Base-by-base conservation (phyloP, 1,140 invertebrate genomes). In the Cherax quadricarinatus region DNA sequence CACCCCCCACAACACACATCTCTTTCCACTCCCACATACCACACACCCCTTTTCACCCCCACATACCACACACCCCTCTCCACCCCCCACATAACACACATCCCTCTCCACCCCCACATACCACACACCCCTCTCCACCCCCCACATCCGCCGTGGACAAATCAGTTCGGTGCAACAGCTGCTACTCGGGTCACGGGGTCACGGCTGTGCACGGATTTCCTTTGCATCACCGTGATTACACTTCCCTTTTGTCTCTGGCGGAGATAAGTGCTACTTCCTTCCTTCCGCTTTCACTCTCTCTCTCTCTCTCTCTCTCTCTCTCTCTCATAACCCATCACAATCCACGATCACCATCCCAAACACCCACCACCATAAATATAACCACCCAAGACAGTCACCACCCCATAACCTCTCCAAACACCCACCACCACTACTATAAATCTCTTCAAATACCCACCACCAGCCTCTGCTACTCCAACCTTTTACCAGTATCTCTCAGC, bases 161-260 rank as follows among this genome's bases (percentile, higher is more conserved):
- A 80, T 88, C 66, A 88, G 75, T 53, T 79, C 53, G n/a, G 10
- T 24, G 75, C 24, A 57, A 73, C 86, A 88, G 75, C 86, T 80
- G 75, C 12, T 7, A 9, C 41, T 5, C 9, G 41, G 49, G 82
- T 84, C 82, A 84, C 53, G 83, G 83, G 49, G 53, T 60, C 57
- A 9, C 86, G 30, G 9, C 66, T 51, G 16, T 48, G 75, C 86
- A 88, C 86, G 86, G 86, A 88, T 88, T 88, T 88, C 16, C 49
- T 41, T 62, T 51, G 24, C 86, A 80, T 88, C 86, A 80, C 86
- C 30, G 48, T 88, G 86, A 88, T 79, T 88, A 88, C 86, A 88
- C 78, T 88, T 88, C 86, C 53, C 86, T 88, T 88, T 88, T 88
- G 86, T 88, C 78, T 88, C 86, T 88, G 53, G 86, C 86, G 86